Evolutionary conservation across 30 jellyfish, hydroid and myxozoan species (phyloP).

Genomic region (Chrysaora quinquecirrha): DNA sequence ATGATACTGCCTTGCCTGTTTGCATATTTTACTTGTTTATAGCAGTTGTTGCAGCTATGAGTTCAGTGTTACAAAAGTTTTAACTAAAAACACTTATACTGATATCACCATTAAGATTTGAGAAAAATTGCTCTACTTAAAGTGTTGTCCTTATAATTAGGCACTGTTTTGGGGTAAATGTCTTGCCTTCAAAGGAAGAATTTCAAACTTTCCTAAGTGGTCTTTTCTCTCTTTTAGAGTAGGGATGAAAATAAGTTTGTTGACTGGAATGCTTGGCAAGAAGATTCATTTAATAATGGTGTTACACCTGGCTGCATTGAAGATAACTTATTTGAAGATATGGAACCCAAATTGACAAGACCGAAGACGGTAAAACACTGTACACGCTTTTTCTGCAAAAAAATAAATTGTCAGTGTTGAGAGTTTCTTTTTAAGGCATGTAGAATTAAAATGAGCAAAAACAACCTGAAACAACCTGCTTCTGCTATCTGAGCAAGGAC

Average conservation of each 20-base stretch:
- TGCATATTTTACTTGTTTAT: too few relatives aligned
- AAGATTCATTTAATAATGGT: neutral
- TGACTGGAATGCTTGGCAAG: slow-evolving; percentile 5
- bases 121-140: neutral
- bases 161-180: neutral
- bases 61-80: neutral
- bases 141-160: neutral
- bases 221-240: neutral
- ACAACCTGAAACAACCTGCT: neutral
- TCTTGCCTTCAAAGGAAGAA: neutral
- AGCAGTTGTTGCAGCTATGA: too few relatives aligned
- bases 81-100: neutral
- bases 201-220: too few relatives aligned
- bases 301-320: neutral
- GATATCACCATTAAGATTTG: neutral
- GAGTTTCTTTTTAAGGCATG: neutral
- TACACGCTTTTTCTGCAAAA: too few relatives aligned
- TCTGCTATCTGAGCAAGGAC: neutral
- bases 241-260: neutral
- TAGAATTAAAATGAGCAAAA: too few relatives aligned
- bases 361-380: slow-evolving; percentile 9
- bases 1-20: too few relatives aligned
- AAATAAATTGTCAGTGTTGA: neutral
- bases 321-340: neutral
- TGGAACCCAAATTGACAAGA: neutral